Conservation (phyloP, 2,113 vertebrate species). For the Rhinoptilus africanus region DNA sequence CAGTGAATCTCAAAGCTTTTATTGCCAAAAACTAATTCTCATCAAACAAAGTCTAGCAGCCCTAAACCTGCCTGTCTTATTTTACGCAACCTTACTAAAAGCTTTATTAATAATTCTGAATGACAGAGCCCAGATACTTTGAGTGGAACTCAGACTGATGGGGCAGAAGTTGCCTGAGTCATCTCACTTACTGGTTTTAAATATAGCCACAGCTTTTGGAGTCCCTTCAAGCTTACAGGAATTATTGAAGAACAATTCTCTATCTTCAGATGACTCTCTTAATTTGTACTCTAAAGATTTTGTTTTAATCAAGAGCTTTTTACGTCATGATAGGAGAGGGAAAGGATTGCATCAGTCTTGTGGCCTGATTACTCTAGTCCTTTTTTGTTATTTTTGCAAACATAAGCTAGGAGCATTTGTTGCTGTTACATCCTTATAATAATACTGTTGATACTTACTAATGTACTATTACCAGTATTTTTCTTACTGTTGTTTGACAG, state of each 20-base stretch:
- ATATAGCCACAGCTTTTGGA: neutral
- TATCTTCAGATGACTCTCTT: constrained; percentile 4
- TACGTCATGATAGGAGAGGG: neutral
- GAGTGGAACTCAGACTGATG: neutral
- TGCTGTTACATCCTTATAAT: neutral
- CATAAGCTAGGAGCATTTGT: neutral
- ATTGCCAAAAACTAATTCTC: neutral
- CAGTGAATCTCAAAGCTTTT: neutral
- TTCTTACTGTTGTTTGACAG: neutral
- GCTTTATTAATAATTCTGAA: neutral
- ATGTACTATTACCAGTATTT: neutral
- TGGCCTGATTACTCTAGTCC: neutral
- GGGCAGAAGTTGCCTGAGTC: neutral
- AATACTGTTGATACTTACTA: neutral
- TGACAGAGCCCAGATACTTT: neutral
- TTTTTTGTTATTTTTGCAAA: neutral
- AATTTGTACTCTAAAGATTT: constrained; percentile 30
- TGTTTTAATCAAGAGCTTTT: neutral
- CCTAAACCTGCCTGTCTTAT: neutral
- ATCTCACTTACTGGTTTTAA: neutral
- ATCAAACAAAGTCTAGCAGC: neutral
- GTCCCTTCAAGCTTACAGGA: neutral
- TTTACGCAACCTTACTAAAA: neutral
- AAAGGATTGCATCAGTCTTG: neutral
- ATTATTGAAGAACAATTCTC: constrained; percentile 24